Conservation (phyloP, 1,140 invertebrate species). For the Bilobella aurantiaca region DNA sequence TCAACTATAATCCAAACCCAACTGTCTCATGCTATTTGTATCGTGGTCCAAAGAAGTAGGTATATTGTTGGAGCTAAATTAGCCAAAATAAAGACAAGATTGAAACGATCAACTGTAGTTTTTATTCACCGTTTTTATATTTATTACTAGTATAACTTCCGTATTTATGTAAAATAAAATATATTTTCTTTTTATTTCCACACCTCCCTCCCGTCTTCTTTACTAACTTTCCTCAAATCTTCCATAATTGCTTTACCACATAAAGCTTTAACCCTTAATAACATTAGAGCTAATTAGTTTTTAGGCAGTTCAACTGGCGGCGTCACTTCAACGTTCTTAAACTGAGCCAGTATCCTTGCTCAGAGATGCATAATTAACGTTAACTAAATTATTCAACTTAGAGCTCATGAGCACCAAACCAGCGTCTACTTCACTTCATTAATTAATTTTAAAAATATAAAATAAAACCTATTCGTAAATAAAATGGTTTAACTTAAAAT, state of each 20-base stretch:
- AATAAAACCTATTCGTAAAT: too few species aligned
- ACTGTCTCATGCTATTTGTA: too few species aligned
- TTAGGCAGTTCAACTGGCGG: background rate
- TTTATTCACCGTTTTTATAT: too few species aligned
- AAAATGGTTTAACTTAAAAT: too few species aligned
- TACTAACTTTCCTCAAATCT: background rate
- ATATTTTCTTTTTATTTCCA: conserved; percentile 1
- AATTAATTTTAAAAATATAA: background rate
- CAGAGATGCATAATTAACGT: background rate
- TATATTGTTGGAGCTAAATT: too few species aligned
- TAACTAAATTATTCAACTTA: background rate
- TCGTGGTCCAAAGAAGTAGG: too few species aligned
- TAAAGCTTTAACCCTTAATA: too few species aligned
- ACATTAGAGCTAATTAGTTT: background rate
- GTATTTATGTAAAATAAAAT: conserved; percentile 1
- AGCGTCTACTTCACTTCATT: too few species aligned
- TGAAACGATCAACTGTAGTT: too few species aligned
- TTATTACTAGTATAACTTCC: background rate
- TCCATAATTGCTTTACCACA: background rate
- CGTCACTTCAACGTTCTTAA: background rate
- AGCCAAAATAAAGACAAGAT: too few species aligned
- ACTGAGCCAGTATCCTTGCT: background rate
- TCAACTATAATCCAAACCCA: too few species aligned
- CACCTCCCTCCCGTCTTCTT: background rate
- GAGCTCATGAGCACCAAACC: conserved; percentile 1